Conservation (phyloP, 2,797 vertebrate genomes). For the Chaetodon trifasciatus region DNA sequence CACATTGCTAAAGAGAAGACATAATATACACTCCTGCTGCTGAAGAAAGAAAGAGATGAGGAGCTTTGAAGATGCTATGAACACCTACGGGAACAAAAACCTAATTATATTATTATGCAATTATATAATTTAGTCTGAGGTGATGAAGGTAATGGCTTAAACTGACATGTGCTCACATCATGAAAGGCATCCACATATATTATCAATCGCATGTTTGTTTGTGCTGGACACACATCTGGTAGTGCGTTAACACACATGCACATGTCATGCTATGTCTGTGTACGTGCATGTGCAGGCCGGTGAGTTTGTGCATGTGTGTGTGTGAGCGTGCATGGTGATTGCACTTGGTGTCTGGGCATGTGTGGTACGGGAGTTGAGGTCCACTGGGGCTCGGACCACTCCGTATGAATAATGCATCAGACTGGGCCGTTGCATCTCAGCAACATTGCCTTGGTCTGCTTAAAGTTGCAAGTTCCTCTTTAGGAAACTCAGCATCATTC, state of each 20-base stretch:
- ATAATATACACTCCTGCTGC: conserved; percentile 6
- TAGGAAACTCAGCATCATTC: conserved; percentile 60
- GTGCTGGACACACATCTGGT: neutral
- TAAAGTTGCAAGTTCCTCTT: conserved; percentile 82
- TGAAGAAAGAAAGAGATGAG: conserved; percentile 17
- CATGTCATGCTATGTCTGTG: neutral
- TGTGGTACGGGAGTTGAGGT: conserved; percentile 82
- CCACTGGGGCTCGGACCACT: conserved; percentile 82
- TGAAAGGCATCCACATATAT: neutral
- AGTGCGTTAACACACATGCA: neutral
- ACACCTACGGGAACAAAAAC: conserved; percentile 46
- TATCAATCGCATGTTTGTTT: conserved; percentile 3
- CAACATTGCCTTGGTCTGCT: conserved; percentile 81
- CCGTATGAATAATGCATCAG: conserved; percentile 87
- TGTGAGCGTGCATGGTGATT: conserved; percentile 61
- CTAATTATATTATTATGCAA: conserved; percentile 62
- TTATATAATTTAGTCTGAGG: conserved; percentile 54
- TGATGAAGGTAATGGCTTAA: conserved; percentile 56
- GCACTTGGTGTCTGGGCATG: conserved; percentile 68
- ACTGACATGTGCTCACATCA: conserved; percentile 23
- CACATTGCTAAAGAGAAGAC: conserved; percentile 34
- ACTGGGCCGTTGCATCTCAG: conserved; percentile 84
- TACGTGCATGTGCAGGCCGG: neutral
- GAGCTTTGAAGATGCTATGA: conserved; percentile 31
- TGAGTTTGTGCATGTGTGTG: neutral